Evolutionary conservation across 2,888 invertebrate genomes (phyloP).

Genomic region (Clunio marinus): DNA sequence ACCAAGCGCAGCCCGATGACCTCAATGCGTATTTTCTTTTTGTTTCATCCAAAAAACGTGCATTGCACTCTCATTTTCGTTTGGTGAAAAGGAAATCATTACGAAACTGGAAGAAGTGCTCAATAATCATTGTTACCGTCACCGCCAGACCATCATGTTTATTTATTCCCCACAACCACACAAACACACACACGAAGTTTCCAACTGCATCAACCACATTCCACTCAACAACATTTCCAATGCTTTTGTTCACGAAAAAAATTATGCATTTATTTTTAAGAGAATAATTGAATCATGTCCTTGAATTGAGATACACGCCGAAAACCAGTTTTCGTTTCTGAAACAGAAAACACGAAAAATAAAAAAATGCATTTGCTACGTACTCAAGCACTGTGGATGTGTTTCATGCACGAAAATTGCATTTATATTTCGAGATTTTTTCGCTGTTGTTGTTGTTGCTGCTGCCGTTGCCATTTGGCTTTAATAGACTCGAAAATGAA

Average conservation of each 20-base stretch:
- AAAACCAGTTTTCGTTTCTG: slow-evolving; percentile 39
- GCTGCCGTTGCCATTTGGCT: slow-evolving; percentile 21
- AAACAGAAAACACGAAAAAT: neutral
- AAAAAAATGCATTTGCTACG: slow-evolving; percentile 31
- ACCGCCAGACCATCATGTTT: too few species aligned
- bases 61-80: neutral
- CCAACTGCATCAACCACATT: neutral
- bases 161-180: neutral
- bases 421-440: slow-evolving; percentile 31
- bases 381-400: slow-evolving; percentile 7
- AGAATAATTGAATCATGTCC: slow-evolving; percentile 40
- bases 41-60: neutral
- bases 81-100: neutral
- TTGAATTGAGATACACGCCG: slow-evolving; percentile 38
- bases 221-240: neutral
- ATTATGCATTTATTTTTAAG: slow-evolving; percentile 20
- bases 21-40: slow-evolving; percentile 3
- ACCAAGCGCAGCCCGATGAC: slow-evolving; percentile 30
- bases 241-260: slow-evolving; percentile 32
- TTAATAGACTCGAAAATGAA: slow-evolving; percentile 17
- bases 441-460: slow-evolving; percentile 26
- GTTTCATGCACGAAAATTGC: slow-evolving; percentile 39
- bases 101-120: neutral
- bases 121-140: neutral
- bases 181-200: neutral